phyloP scores from a whole-genome alignment of 2,888 invertebrate species.

The Nudaria mundana region DNA sequence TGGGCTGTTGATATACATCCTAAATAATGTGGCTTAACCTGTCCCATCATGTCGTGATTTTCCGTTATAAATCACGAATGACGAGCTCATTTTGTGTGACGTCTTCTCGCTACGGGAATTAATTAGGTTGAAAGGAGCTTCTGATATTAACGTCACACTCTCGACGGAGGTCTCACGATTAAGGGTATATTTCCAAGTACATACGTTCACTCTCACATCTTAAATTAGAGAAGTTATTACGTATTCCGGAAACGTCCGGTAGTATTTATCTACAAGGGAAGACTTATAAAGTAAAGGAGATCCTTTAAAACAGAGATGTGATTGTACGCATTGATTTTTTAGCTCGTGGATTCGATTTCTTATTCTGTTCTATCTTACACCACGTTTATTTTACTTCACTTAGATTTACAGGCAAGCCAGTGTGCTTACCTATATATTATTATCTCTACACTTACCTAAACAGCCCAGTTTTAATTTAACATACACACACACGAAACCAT shows the following conservation, averaged over 20 bases:
- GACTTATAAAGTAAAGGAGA: slow-evolving; percentile 28
- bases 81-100: slow-evolving; percentile 31
- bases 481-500: too few species aligned
- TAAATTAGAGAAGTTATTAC: slow-evolving; percentile 23
- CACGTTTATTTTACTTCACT: too few species aligned
- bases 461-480: too few species aligned
- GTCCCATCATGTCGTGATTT: slow-evolving; percentile 37
- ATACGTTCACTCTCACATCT: slow-evolving; percentile 13
- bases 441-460: too few species aligned
- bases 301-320: slow-evolving; percentile 34
- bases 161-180: slow-evolving; percentile 14
- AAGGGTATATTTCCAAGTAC: slow-evolving; percentile 19
- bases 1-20: too few species aligned
- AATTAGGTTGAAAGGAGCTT: slow-evolving; percentile 36
- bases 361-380: too few species aligned
- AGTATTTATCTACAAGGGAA: slow-evolving; percentile 23
- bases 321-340: slow-evolving; percentile 34
- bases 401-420: too few species aligned
- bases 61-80: slow-evolving; percentile 30
- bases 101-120: slow-evolving; percentile 25
- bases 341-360: too few species aligned
- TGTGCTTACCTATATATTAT: too few species aligned
- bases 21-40: slow-evolving; percentile 35
- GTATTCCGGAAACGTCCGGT: slow-evolving; percentile 23
- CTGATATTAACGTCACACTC: slow-evolving; percentile 18